Evolutionary conservation across 2,888 invertebrate genomes (phyloP), one percentile per base, ranked within the genome.

Genomic region (Eilema griseolum): DNA sequence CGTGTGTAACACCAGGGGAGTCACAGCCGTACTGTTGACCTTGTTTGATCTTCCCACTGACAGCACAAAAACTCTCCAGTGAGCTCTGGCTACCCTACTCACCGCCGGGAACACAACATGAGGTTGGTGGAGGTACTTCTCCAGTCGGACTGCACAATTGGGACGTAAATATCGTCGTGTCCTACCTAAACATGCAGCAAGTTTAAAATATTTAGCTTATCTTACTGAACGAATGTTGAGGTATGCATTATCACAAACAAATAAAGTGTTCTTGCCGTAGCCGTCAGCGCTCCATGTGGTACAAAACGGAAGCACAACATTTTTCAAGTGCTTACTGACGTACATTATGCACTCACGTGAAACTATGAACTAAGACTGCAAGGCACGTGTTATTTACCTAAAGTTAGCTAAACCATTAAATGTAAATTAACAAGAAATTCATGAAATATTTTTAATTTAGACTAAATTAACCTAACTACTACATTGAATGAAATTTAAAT

Each of bases 261-360:
- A 52, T 52, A 52, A 52, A n/a, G n/a, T 52, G 10, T 52, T 52
- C 52, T n/a, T n/a, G 52, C 66, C 59, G 37, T n/a, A 8, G n/a
- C 52, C n/a, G 41, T 41, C 41, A 41, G 41, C 26, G 16, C 23
- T 66, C 11, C 16, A 10, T 28, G 24, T 59, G n/a, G 11, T 41
- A 60, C 28, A 24, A 59, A 41, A 60, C n/a, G 41, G 41, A 60
- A 41, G 26, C 41, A 20, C n/a, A 66, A 26, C 66, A 60, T 66
- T 66, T 66, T 66, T 60, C 66, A 66, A 60, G 60, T 28, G 26
- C 66, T 41, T 28, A 60, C n/a, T 37, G 3, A 37, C 3, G 52
- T n/a, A 52, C 10, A 52, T 52, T 52, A 41, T 60, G 28, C n/a
- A 66, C 46, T 60, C 12, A 41, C 26, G 10, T 59, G 20, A 26